Percentiles rank a stretch among this genome's conserved stretches.
Evolutionary conservation across 2,888 invertebrate species (phyloP).

Genomic region (Cephus pygmeus): DNA sequence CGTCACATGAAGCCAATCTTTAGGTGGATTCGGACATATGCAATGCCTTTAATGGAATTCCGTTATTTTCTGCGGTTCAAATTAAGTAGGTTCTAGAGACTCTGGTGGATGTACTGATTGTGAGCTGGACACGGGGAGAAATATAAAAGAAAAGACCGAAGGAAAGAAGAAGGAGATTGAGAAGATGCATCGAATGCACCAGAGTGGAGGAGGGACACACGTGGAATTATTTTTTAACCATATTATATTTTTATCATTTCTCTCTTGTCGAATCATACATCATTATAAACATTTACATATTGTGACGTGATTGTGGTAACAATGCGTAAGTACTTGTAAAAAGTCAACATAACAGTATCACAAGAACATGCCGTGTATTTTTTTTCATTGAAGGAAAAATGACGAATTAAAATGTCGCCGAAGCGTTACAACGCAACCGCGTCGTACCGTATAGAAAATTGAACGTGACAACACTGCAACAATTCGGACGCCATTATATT

Average conservation of each 20-base stretch:
- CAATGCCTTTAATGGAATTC: no score
- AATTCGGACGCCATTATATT: background rate
- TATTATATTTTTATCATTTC: slow-evolving; percentile 44
- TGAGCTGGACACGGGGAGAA: no score
- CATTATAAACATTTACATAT: slow-evolving; percentile 53
- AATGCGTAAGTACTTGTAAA: slow-evolving; percentile 51
- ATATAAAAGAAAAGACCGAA: no score
- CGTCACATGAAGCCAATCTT: no score
- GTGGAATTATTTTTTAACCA: slow-evolving; percentile 35
- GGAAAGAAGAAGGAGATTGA: no score
- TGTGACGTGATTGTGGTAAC: slow-evolving; percentile 48
- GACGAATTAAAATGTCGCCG: slow-evolving; percentile 11
- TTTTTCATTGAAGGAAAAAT: slow-evolving; percentile 4
- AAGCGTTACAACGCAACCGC: no score
- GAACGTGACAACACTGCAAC: background rate
- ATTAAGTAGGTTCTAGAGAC: no score
- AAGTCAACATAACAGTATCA: slow-evolving; percentile 49
- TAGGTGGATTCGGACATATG: no score
- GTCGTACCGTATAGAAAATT: background rate
- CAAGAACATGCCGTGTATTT: slow-evolving; percentile 33
- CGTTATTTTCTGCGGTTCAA: no score
- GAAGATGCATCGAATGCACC: no score
- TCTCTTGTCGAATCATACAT: slow-evolving; percentile 43
- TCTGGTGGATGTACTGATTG: no score
- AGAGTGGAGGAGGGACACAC: no score